A percentile compares a stretch with the other conserved stretches of the same genome.
Conservation (phyloP, 1,140 invertebrate species). For the Leptopilina clavipes region DNA sequence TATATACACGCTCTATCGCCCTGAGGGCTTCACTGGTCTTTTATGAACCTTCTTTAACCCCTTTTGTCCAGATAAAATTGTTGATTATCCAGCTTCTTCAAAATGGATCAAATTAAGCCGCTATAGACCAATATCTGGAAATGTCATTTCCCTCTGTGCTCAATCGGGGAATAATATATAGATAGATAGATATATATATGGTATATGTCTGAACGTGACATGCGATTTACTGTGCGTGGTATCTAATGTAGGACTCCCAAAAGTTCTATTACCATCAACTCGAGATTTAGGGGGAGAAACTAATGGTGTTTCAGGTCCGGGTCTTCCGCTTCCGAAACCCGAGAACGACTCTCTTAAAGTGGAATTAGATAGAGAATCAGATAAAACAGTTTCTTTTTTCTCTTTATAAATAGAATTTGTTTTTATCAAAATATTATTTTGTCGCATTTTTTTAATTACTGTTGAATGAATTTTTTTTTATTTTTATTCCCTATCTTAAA, state of each 20-base stretch:
- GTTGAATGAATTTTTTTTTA: too few species aligned
- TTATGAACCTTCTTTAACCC: neutral
- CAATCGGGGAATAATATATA: neutral
- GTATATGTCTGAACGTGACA: slow-evolving; percentile 14
- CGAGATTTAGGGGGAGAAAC: slow-evolving; percentile 3
- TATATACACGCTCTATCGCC: neutral
- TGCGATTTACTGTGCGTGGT: slow-evolving; percentile 30
- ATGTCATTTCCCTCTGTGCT: slow-evolving; percentile 19
- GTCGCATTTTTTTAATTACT: too few species aligned
- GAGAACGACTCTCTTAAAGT: neutral
- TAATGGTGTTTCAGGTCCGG: slow-evolving; percentile 22
- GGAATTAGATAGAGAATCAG: neutral
- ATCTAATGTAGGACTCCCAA: slow-evolving; percentile 19
- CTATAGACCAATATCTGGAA: slow-evolving; percentile 14
- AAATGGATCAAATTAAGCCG: neutral
- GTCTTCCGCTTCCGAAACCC: slow-evolving; percentile 20
- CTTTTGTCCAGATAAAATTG: slow-evolving; percentile 19
- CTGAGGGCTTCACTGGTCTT: neutral
- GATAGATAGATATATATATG: neutral
- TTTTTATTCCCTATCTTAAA: neutral
- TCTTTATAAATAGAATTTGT: neutral
- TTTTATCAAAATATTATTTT: too few species aligned
- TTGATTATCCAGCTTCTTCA: slow-evolving; percentile 22
- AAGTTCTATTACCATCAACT: slow-evolving; percentile 30
- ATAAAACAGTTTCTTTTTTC: neutral